Base-by-base conservation (phyloP, 2,888 invertebrate genomes). In the Aporophyla nigra region DNA sequence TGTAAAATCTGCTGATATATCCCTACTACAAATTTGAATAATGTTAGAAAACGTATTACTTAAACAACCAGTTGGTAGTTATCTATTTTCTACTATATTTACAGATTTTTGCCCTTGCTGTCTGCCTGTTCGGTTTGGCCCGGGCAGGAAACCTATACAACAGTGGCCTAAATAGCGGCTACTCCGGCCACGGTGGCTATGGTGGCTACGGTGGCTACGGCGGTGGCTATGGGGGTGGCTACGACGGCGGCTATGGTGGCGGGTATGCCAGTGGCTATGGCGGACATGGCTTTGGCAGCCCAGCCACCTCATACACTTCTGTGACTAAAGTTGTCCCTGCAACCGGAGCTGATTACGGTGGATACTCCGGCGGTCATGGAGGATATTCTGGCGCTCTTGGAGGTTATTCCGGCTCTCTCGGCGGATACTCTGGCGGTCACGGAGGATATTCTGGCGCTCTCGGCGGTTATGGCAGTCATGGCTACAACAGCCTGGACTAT, bases 81-180 rank as follows among this genome's bases (percentile, higher is more conserved):
- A n/a, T n/a, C n/a, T n/a, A 10, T 16, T 59, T n/a, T 14, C 21
- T 65, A 0, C 40, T 71, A 49, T 33, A 71, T 40, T 83, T 82
- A 69, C 85, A 94, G 94, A 82, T 92, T 59, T 76, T 93, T 49
- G 86, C 91, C 69, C 67, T 91, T 24, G 86, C 93, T 49, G 88
- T 88, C 56, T 93, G 93, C 90, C 87, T 93, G 7, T 89, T 94
- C 67, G 93, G 93, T 76, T 68, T 93, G 46, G 90, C 92, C 75
- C 88, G 72, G 33, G 93, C 93, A 61, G 92, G 93, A 71, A 90
- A 79, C 14, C 76, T 93, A 2, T 78, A 86, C 24, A 88, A 76
- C 71, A 78, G 77, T 2, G 86, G 84, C 51, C 58, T 77, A 16
- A 77, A 46, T 66, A 80, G 81, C 0, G 78, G 78, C 0, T 68